Evolutionary conservation across 1,140 invertebrate genomes (phyloP), one percentile per base, ranked within the genome.

Genomic region (Pseudomyrmex sp.): DNA sequence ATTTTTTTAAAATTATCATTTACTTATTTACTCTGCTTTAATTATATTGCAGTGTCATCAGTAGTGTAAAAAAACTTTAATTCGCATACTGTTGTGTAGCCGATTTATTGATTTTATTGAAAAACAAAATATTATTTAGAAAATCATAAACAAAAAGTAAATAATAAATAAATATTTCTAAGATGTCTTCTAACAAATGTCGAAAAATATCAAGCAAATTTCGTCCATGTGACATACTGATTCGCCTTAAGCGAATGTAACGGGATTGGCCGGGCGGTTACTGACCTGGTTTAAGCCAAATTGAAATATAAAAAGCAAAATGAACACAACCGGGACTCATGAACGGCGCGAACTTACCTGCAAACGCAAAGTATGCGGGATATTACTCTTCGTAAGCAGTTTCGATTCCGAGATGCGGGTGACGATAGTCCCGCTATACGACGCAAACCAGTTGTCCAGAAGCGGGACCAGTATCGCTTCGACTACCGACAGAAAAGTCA

Each of bases 401-500:
- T 20, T 50, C 5, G 7, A 35, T 35, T 1, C 20, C 26, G 58
- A 63, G 88, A 91, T 91, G 91, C 90, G 90, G 91, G 90, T 48
- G 23, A 85, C 44, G 85, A 89, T 79, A 90, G 80, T 91, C 85
- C 90, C 91, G 90, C 90, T 92, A 91, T 84, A 77, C 76, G 66
- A 73, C 50, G 56, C 26, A 80, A 82, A 86, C 72, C 76, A 75
- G 76, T 82, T 68, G 82, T 87, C 85, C 69, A 1, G 35, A 66
- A 85, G 65, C 79, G 66, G 65, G 65, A 73, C 70, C 84, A 83
- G 80, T 87, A 85, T 44, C 69, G 66, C 63, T 56, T 80, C 68
- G 72, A 82, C 84, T 82, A 87, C 82, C 79, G 82, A 89, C 82
- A 87, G 82, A 87, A 84, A 89, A 91, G 88, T 89, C 91, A 94